Base-by-base conservation (phyloP, 2,113 vertebrate genomes). In the Oreochromis tanganicae region DNA sequence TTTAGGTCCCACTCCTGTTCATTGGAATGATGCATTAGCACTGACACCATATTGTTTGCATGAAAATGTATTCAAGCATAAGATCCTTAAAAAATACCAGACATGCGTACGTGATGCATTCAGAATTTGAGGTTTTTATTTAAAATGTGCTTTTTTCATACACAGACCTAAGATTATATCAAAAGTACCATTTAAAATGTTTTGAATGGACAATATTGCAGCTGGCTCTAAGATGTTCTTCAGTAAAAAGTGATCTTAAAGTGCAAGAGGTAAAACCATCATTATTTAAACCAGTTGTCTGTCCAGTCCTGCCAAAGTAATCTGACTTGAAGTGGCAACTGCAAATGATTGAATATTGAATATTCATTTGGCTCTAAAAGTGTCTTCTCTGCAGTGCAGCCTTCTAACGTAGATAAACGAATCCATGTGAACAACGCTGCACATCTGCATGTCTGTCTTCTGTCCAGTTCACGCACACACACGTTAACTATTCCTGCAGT, bases 401-500 rank as follows among this genome's bases (percentile, higher is more conserved):
- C n/a, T n/a, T 66, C 10, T 66, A 38, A 38, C 6, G 1, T 71
- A 0, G 6, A 0, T 21, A 9, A 68, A 68, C 1, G 1, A 41
- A 41, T 68, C n/a, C 36, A 68, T 68, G 19, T 68, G 63, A 68
- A 9, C 7, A 68, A 21, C 4, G 19, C 34, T 68, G 0, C 34
- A 68, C 34, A 5, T 68, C 63, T 68, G 19, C 63, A 38, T 7
- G 61, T 38, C 29, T 66, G 5, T 66, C 34, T n/a, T 38, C 32
- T 66, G 32, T 66, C 32, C 32, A 66, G 32, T 66, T 66, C 61
- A 21, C 10, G 0, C 34, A 38, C 61, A 66, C 32, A 36, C 2
- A 46, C 4, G 6, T 38, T 11, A 3, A 38, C 34, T 7, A 66
- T 66, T 38, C 17, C 61, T 66, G 17, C 6, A 66, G 3, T 38